phyloP scores from a whole-genome alignment of 2,888 invertebrate species.

The Pseudoips prasinana region DNA sequence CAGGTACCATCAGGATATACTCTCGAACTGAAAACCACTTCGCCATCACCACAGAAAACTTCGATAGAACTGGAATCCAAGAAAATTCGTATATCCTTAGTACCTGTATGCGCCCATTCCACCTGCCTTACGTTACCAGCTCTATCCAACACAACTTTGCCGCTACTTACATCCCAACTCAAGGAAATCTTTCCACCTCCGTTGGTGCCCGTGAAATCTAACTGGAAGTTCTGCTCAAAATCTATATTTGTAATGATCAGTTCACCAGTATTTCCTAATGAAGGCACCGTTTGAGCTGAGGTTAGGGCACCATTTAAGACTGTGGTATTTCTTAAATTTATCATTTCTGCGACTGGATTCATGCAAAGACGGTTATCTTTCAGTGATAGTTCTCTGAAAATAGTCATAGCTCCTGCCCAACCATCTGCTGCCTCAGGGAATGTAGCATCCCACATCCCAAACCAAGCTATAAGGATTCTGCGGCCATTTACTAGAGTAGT shows the following conservation, averaged over 20 bases:
- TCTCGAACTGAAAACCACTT: constrained; percentile 70
- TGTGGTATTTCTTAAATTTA: constrained; percentile 42
- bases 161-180: constrained; percentile 49
- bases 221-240: constrained; percentile 44
- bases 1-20: constrained; percentile 63
- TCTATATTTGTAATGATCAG: constrained; percentile 46
- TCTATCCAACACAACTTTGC: constrained; percentile 59
- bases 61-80: constrained; percentile 70
- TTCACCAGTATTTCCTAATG: constrained; percentile 59
- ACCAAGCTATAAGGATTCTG: constrained; percentile 66
- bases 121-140: constrained; percentile 62
- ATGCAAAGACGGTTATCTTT: constrained; percentile 47
- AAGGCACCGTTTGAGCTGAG: constrained; percentile 33
- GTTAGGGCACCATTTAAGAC: constrained; percentile 39
- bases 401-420: constrained; percentile 70
- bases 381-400: constrained; percentile 58
- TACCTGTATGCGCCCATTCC: constrained; percentile 56
- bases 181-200: constrained; percentile 52
- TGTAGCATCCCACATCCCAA: constrained; percentile 66
- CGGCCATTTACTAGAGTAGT: constrained; percentile 57
- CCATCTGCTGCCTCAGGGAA: constrained; percentile 60
- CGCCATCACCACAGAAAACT: constrained; percentile 72
- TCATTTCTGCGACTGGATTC: constrained; percentile 57
- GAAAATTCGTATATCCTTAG: constrained; percentile 57
- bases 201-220: constrained; percentile 50